Conservation (phyloP, 2,113 vertebrate genomes). For the Gnathonemus longibarbis region DNA sequence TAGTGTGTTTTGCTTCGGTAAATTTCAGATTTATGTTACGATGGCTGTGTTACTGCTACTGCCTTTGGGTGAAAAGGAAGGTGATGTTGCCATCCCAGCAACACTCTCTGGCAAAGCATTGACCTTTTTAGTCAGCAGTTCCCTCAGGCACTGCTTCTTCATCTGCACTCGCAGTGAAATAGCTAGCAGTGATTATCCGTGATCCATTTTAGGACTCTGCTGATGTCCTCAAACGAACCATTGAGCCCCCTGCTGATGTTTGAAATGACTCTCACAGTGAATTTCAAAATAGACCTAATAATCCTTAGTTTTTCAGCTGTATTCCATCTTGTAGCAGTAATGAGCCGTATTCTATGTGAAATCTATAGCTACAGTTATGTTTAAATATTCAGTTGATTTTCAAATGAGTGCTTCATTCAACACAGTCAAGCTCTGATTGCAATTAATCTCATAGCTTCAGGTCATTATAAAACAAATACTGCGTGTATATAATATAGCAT, state of each 20-base stretch:
- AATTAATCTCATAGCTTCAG: not conserved
- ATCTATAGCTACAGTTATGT: not conserved
- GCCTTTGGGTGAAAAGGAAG: not conserved
- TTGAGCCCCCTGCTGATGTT: not conserved
- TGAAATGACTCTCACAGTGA: not conserved
- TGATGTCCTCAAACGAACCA: slow-evolving; percentile 5
- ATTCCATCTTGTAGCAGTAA: not conserved
- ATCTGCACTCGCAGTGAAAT: not conserved
- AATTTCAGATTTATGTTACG: not conserved
- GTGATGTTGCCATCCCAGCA: not conserved
- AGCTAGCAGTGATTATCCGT: slow-evolving; percentile 2
- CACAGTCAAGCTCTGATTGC: not conserved
- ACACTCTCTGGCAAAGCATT: slow-evolving; percentile 2
- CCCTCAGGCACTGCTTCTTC: not conserved
- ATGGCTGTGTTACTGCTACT: not conserved
- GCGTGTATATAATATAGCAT: not conserved
- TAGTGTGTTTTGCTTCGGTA: not conserved
- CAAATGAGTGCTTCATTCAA: not conserved
- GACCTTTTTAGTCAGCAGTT: slow-evolving; percentile 1
- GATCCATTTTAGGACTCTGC: slow-evolving; percentile 8
- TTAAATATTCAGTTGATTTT: not conserved
- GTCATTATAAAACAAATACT: not conserved
- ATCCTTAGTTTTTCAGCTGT: not conserved
- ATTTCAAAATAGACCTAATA: not conserved
- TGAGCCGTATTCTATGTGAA: not conserved